Evolutionary conservation across 2,797 vertebrate species (phyloP).

Genomic region (Syncerus caffer): DNA sequence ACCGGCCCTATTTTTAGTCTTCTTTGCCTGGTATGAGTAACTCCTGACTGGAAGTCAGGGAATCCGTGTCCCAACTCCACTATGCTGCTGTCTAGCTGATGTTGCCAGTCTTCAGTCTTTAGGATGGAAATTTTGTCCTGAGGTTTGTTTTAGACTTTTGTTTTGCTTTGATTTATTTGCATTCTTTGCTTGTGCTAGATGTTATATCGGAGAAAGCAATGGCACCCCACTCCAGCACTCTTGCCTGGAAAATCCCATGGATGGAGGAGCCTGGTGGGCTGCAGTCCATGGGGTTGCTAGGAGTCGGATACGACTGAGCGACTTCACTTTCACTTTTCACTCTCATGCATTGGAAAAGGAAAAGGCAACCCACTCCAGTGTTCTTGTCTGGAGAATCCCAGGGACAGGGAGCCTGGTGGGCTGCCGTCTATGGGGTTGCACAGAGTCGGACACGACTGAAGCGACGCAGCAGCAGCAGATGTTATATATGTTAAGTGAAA

Average conservation of each 20-base stretch:
- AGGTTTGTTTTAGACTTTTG: neutral
- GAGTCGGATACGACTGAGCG: too few species aligned
- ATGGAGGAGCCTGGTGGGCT: too few species aligned
- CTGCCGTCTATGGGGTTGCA: too few species aligned
- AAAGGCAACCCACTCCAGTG: too few species aligned
- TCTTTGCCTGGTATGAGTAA: neutral
- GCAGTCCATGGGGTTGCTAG: too few species aligned
- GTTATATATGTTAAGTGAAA: neutral
- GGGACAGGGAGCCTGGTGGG: too few species aligned
- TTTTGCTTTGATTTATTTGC: neutral
- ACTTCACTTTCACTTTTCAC: too few species aligned
- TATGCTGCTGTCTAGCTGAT: neutral
- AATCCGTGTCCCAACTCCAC: neutral
- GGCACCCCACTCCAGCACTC: too few species aligned
- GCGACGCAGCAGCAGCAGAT: neutral
- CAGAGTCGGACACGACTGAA: too few species aligned
- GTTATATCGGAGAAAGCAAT: neutral
- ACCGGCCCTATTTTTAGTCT: neutral
- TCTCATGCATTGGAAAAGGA: too few species aligned
- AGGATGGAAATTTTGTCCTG: neutral
- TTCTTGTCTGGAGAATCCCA: too few species aligned
- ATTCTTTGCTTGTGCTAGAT: neutral
- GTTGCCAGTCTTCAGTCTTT: neutral
- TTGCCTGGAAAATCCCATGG: too few species aligned
- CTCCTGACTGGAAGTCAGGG: neutral